Evolutionary conservation across 2,888 invertebrate genomes (phyloP), one percentile per base, ranked within the genome.

Genomic region (Macrophya annulata): DNA sequence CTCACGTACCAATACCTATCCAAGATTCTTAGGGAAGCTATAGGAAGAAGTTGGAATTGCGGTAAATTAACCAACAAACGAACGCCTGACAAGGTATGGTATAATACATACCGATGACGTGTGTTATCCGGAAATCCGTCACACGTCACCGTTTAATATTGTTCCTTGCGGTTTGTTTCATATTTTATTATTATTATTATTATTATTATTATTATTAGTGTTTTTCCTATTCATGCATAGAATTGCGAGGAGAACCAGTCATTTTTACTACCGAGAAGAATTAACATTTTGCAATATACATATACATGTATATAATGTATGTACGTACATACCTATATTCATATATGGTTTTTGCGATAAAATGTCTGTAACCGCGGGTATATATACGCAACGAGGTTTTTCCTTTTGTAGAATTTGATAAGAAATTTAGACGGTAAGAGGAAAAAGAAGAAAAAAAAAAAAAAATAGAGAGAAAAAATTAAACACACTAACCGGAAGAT

Each of bases 111-210:
- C 21, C 43, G 17, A 74, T 74, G 72, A 74, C 72, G 72, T 25
- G 43, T 74, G 45, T 74, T 74, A n/a, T 43, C 72, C 72, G 45
- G 72, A 74, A 45, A 74, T 74, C 72, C 72, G 72, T 4, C 72
- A 45, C 72, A 45, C 72, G 45, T 74, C 65, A 68, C 55, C 55
- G 55, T 68, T 68, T 68, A 3, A 68, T 31, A 25, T 37, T 3
- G 9, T 25, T 31, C 21, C 12, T 12, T 74, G 72, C 71, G 71
- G 40, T 31, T 31, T 37, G 25, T 21, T 45, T 74, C 45, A 21
- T 71, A 9, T 43, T 45, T 25, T 21, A 17, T n/a, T 31, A 45
- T n/a, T 43, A 40, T 43, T 43, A 71, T 17, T 25, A 15, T 68
- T 37, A 37, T 68, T 31, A 40, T 71, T 40, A 9, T 71, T n/a